Evolutionary conservation across 1,140 invertebrate genomes (phyloP), one percentile per base, ranked within the genome.

Genomic region (Eueides isabella): DNA sequence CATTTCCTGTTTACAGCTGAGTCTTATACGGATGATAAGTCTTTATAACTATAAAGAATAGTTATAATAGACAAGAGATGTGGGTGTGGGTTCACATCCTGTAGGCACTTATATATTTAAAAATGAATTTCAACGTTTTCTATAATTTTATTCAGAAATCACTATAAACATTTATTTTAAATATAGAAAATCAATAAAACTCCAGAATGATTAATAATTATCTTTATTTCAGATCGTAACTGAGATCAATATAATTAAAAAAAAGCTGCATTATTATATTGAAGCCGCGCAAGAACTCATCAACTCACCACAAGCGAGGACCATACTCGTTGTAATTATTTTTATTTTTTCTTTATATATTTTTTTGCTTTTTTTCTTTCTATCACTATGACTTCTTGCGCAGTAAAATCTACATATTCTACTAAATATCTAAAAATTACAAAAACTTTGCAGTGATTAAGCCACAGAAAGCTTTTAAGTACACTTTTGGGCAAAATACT

Each of bases 241-340:
- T 75, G 79, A 79, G 74, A 81, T 81, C 79, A 79, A 75, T 79
- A 68, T 63, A 44, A 63, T 73, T 71, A 71, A 78, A 74, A 55
- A 55, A 62, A 79, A 72, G 76, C 76, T 44, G 74, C 71, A 35
- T 31, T 74, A 65, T 67, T n/a, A 19, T 64, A 64, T 19, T 48
- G 33, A 35, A 69, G 26, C 19, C 29, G 41, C 72, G 26, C 61
- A 74, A 44, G 9, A 68, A 74, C 33, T 64, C 31, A 30, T 55
- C 12, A 9, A 7, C 19, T 55, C 26, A 26, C 48, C 19, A 23
- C 19, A 26, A 55, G 19, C 44, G 19, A 48, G 44, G 11, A 44
- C n/a, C 41, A 19, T n/a, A 44, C 48, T 55, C 19, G 19, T 55
- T 55, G 12, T 5, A 11, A 12, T 23, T 9, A 38, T 38, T 38